These are phyloP conservation scores for Acyrthosiphon pisum DNA, from an alignment of 1,140 invertebrate species.

Conservation along the genomic window DNA sequence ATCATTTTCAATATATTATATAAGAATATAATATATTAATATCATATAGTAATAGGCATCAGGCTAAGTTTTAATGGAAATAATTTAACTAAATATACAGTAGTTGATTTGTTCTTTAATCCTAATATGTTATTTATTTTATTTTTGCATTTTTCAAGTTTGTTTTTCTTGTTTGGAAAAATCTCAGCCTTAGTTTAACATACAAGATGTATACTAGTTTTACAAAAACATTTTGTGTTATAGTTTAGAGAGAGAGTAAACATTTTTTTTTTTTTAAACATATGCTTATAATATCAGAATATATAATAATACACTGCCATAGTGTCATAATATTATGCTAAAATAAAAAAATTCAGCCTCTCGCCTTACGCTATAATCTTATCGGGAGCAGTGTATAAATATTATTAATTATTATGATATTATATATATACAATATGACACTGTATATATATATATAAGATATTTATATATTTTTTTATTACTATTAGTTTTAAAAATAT, in stretches of 20 bases:
- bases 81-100: too few species aligned
- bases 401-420: neutral
- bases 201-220: neutral
- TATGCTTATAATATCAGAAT: neutral
- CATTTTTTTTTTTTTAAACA: neutral
- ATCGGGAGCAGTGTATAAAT: neutral
- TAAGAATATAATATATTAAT: too few species aligned
- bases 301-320: neutral
- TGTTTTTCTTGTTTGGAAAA: neutral
- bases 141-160: neutral
- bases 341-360: neutral
- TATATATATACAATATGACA: neutral
- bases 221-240: neutral
- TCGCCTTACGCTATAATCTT: neutral
- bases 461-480: too few species aligned
- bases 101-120: too few species aligned
- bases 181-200: neutral
- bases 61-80: too few species aligned
- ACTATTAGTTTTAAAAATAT: neutral
- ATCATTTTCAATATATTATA: too few species aligned
- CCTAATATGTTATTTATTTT: too few species aligned
- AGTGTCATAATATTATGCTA: neutral
- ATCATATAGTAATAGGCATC: too few species aligned
- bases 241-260: neutral
- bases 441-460: too few species aligned